Base-by-base conservation (phyloP, 2,888 invertebrate species). In the Adelphocoris suturalis region DNA sequence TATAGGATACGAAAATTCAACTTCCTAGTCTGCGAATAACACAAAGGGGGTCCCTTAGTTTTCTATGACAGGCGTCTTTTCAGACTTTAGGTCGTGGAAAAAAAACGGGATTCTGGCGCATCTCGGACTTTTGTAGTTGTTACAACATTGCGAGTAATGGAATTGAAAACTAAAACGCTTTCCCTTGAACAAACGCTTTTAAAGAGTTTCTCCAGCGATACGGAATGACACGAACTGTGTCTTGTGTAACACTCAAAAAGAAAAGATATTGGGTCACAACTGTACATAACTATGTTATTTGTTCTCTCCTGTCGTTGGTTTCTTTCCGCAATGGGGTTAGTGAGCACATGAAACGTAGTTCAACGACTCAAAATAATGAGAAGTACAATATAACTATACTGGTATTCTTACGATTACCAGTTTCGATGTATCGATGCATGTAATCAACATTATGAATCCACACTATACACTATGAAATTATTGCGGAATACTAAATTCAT, bases 141-240 rank as follows among this genome's bases (percentile, higher is more conserved):
- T 86, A 86, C 86, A 86, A 28, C 84, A 84, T 23, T 81, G 2
- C 80, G 16, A 37, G 84, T 23, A 84, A 57, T 48, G 28, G 86
- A 47, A 86, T 23, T 14, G 52, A 68, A 68, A 86, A 86, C 68
- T 61, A 46, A 61, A 86, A 46, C 84, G 68, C 86, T 86, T 86
- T 86, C 86, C 86, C 86, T 46, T 55, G 84, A 52, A 14, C 84
- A 84, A 84, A 84, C 55, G 84, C 84, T 84, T 84, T 81, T 84
- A 84, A 55, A n/a, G 82, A 52, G 84, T 52, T 84, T 84, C 55
- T 55, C 23, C 57, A 7, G 57, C n/a, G 52, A 55, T 84, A n/a
- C 84, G 48, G 81, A 81, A 37, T 46, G 19, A 12, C 81, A n/a
- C 81, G 48, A 81, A 81, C 47, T 13, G 12, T 16, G 47, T 14